A percentile compares a stretch with the other conserved stretches of the same genome.
These are phyloP conservation scores for Danio choprae DNA, from an alignment of 2,797 vertebrate species.

Conservation along the genomic window DNA sequence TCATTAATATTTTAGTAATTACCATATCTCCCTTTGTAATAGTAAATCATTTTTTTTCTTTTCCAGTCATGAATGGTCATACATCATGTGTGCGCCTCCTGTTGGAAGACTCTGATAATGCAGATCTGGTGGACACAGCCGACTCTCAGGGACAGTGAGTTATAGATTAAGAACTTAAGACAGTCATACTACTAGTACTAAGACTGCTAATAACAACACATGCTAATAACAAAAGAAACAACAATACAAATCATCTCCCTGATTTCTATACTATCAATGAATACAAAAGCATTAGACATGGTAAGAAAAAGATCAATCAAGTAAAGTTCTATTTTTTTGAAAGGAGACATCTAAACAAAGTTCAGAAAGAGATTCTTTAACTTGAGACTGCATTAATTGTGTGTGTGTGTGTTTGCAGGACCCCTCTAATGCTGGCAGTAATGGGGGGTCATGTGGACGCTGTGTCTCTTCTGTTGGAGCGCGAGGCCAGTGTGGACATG, in stretches of 20 bases:
- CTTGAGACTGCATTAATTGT: neutral
- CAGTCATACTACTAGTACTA: neutral
- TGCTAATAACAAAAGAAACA: too few species aligned
- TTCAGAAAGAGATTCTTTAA: neutral
- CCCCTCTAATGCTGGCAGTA: conserved; percentile 95
- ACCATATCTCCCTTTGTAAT: neutral
- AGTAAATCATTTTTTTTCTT: neutral
- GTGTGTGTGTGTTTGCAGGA: conserved; percentile 74
- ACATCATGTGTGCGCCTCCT: conserved; percentile 91
- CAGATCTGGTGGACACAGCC: conserved; percentile 82
- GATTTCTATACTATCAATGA: neutral
- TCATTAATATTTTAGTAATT: too few species aligned
- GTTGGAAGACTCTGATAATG: conserved; percentile 88
- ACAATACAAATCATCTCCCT: neutral
- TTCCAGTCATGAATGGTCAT: conserved; percentile 92
- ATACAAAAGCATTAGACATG: neutral
- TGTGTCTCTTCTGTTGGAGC: conserved; percentile 93
- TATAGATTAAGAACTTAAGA: neutral
- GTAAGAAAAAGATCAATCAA: too few species aligned
- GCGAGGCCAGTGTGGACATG: conserved; percentile 88
- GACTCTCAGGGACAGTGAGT: conserved; percentile 98
- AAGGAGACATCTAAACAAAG: neutral
- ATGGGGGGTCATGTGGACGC: conserved; percentile 92
- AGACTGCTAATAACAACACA: too few species aligned
- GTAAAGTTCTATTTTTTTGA: neutral